Base-by-base conservation (phyloP, 2,888 invertebrate species). In the Shargacucullia verbasci region DNA sequence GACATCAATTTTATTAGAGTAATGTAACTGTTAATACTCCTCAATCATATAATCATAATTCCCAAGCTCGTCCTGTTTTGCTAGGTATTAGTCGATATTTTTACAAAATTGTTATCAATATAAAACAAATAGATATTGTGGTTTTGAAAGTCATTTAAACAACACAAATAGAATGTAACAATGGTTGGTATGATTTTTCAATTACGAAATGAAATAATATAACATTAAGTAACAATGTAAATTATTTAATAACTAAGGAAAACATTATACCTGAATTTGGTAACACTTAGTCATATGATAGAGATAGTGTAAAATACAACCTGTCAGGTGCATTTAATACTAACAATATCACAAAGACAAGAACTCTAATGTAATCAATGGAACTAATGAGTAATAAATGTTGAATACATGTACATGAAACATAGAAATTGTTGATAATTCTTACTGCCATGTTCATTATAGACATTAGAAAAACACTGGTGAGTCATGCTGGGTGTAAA, bases 401-500 rank as follows among this genome's bases (percentile, higher is more conserved):
- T 20, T 41, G 12, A 40, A 12, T 20, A 33, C 31, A 33, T 13
- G 31, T 15, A 9, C 14, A 43, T 13, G 12, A 56, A 48, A 20
- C 44, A 40, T 41, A 61, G 39, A 55, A 66, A 57, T 48, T 14
- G 20, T 63, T 63, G 34, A 56, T 27, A 25, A 37, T 46, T 46
- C 45, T 34, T 38, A 39, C 31, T 46, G 48, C 33, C 58, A 27
- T 20, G 33, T 60, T 39, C 40, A 72, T 37, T 49, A 38, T 15
- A 57, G 41, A 54, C 40, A 65, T 59, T 56, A 65, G 39, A 73
- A 60, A 53, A 73, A 70, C 14, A 47, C 38, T 63, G 38, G 41
- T 75, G 75, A 75, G 40, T 75, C 72, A 75, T 49, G 66, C 37
- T 59, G 35, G 45, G 43, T 53, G 37, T 67, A 52, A 52, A 57